Percentiles rank a stretch among this genome's conserved stretches.
Conservation (phyloP, 2,888 invertebrate genomes). For the Aradus depressus region DNA sequence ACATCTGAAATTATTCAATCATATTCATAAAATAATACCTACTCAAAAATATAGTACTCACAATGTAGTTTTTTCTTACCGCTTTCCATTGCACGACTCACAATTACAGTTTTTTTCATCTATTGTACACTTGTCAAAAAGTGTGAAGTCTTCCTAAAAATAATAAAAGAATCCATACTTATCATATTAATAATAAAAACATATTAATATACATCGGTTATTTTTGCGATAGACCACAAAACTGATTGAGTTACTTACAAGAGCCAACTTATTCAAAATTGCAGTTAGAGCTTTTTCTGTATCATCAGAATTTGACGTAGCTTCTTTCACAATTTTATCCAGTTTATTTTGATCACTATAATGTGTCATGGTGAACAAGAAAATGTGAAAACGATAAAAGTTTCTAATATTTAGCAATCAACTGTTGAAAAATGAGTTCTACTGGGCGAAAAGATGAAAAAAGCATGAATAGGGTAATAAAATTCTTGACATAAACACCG, state of each 20-base stretch:
- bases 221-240: not conserved
- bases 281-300: constrained; percentile 14
- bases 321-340: no score
- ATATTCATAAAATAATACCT: not conserved
- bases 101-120: constrained; percentile 25
- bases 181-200: not conserved
- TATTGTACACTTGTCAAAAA: constrained; percentile 14
- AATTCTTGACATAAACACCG: no score
- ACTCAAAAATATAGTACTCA: not conserved
- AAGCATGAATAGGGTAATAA: no score
- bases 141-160: constrained; percentile 22
- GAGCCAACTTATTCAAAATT: constrained; percentile 10
- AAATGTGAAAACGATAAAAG: no score
- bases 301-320: no score
- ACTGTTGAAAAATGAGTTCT: no score
- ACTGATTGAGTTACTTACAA: constrained; percentile 3
- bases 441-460: no score
- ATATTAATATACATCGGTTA: not conserved
- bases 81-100: constrained; percentile 27
- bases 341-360: no score
- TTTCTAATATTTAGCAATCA: no score
- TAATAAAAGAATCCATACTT: not conserved
- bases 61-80: constrained; percentile 17
- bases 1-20: not conserved
- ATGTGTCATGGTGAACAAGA: no score